Conservation (phyloP, 2,113 vertebrate genomes). For the Phainopepla nitens region DNA sequence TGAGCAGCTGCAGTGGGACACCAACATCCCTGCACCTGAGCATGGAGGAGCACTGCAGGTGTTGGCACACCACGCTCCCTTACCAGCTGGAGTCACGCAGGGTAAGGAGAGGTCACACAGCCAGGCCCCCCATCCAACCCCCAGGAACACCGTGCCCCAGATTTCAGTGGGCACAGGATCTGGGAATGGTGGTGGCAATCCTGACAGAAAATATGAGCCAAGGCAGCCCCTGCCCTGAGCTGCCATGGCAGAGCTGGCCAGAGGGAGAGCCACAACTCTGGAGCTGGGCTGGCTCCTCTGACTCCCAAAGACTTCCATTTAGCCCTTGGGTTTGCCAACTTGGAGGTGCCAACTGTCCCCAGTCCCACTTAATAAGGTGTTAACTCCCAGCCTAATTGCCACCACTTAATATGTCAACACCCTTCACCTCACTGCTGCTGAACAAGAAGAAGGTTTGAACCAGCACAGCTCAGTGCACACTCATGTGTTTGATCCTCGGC, state of each 20-base stretch:
- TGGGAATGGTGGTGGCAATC: neutral
- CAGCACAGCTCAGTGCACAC: fast-evolving
- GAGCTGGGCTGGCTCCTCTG: neutral
- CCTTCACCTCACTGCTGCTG: slow-evolving; percentile 3
- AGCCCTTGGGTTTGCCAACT: neutral
- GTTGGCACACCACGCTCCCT: fast-evolving
- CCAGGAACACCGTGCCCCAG: neutral
- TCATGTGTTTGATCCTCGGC: neutral
- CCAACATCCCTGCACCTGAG: neutral
- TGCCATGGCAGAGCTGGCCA: neutral
- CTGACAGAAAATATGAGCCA: fast-evolving
- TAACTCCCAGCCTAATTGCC: slow-evolving; percentile 33
- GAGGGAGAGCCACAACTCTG: neutral
- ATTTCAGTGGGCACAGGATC: neutral
- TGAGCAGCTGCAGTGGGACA: neutral
- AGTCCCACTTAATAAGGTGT: neutral
- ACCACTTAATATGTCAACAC: slow-evolving; percentile 44
- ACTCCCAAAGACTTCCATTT: fast-evolving
- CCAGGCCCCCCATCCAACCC: neutral
- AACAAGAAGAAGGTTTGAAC: neutral
- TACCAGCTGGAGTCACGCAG: neutral
- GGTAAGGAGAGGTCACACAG: neutral
- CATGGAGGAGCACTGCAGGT: neutral
- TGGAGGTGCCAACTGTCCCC: slow-evolving; percentile 11
- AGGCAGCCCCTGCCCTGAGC: neutral